phyloP scores from a whole-genome alignment of 2,113 vertebrate genomes.

The Bostrychus sinensis region DNA sequence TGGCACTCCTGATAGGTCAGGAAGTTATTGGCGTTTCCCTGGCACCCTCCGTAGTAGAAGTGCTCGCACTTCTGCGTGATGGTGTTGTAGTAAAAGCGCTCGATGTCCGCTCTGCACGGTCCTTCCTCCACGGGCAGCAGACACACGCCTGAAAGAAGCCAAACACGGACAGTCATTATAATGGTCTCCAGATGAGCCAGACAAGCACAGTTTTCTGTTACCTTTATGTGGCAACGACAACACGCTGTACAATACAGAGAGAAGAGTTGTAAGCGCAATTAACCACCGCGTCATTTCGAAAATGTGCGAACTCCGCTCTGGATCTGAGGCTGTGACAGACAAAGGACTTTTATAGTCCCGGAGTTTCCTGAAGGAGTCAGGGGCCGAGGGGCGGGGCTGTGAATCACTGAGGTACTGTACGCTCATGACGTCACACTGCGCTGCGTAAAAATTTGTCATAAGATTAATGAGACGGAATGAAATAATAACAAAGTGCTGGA shows the following conservation, averaged over 20 bases:
- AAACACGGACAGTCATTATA: not conserved
- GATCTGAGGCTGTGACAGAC: too few species aligned
- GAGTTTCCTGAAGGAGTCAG: constrained; percentile 18
- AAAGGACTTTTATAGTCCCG: constrained; percentile 68
- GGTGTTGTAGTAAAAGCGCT: constrained; percentile 87
- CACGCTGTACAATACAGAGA: constrained; percentile 35
- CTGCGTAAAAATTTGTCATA: too few species aligned
- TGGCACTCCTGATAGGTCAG: constrained; percentile 78
- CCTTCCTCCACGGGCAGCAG: constrained; percentile 83
- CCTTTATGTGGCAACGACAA: constrained; percentile 52
- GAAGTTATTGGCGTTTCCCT: constrained; percentile 91
- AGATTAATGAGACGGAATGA: too few species aligned
- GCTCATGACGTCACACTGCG: not conserved
- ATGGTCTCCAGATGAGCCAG: too few species aligned
- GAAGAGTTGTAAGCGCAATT: constrained; percentile 42
- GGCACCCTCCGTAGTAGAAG: constrained; percentile 89
- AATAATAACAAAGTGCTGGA: too few species aligned
- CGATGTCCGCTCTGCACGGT: constrained; percentile 76
- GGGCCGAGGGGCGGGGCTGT: constrained; percentile 61
- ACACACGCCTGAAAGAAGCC: constrained; percentile 74
- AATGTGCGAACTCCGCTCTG: too few species aligned
- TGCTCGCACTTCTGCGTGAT: constrained; percentile 83
- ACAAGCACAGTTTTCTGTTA: too few species aligned
- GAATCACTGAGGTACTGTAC: constrained; percentile 43
- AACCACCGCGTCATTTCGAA: constrained; percentile 62